Percentiles rank a stretch among this genome's conserved stretches.
phyloP scores from a whole-genome alignment of 2,113 vertebrate species.

The Sinocyclocheilus anophthalmus region DNA sequence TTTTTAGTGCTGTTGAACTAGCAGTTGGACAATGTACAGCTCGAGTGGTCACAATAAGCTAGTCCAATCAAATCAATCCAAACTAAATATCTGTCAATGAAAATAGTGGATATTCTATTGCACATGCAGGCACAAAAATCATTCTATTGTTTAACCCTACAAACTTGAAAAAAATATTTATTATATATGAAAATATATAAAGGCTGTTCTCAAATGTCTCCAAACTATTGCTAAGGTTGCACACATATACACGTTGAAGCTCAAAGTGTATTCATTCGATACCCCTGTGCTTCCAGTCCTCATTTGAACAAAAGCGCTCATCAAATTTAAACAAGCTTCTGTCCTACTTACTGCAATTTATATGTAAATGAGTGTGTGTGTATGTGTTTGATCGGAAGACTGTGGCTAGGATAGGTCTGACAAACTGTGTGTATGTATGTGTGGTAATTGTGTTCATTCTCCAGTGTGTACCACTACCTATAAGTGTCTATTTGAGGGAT shows the following conservation, averaged over 20 bases:
- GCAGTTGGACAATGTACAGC: not conserved
- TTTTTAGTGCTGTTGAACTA: not conserved
- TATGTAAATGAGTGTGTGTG: constrained; percentile 55
- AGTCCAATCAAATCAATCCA: not conserved
- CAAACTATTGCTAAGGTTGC: too few relatives aligned
- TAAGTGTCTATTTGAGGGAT: constrained; percentile 7
- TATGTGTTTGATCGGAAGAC: not conserved
- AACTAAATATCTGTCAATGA: not conserved
- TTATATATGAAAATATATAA: not conserved
- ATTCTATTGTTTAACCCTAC: not conserved
- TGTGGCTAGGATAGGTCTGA: constrained; percentile 3
- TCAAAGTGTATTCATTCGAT: constrained; percentile 32
- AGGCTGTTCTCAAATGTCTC: too few relatives aligned
- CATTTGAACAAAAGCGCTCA: constrained; percentile 56
- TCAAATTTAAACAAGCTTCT: constrained; percentile 51
- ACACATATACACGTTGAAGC: constrained; percentile 5
- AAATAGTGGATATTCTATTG: not conserved
- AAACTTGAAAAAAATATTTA: too few relatives aligned
- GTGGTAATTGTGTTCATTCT: constrained; percentile 31
- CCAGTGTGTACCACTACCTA: not conserved
- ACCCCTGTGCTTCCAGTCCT: constrained; percentile 20
- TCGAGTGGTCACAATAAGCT: not conserved
- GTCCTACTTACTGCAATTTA: constrained; percentile 56
- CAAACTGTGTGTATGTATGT: not conserved
- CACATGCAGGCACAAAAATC: not conserved